Conservation (phyloP, 2,888 invertebrate species). For the Lathronympha strigana region DNA sequence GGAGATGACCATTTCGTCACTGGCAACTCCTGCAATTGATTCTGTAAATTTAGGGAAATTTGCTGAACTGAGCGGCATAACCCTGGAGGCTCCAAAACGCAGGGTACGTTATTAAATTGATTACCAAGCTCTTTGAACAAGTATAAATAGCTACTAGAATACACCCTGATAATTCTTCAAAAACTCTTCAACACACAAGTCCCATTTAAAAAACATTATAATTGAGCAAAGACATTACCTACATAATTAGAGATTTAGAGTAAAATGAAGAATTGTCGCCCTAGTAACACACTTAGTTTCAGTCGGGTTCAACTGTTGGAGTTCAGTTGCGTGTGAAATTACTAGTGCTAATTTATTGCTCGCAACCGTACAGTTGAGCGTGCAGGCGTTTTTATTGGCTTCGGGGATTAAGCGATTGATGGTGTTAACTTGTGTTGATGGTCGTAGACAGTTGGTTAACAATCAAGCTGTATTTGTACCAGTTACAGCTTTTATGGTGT, state of each 20-base stretch:
- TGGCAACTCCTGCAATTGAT: too few relatives aligned
- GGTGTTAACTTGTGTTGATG: conserved; percentile 14
- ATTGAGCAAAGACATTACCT: background rate
- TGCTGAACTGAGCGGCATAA: too few relatives aligned
- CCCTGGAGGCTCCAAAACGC: too few relatives aligned
- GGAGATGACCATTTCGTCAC: too few relatives aligned
- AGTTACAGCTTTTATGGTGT: background rate
- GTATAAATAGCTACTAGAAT: too few relatives aligned
- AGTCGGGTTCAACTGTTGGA: conserved; percentile 31
- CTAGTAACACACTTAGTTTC: conserved; percentile 34
- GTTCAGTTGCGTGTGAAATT: conserved; percentile 41
- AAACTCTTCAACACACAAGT: too few relatives aligned
- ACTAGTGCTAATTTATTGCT: conserved; percentile 36
- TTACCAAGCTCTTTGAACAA: too few relatives aligned
- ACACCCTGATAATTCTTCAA: too few relatives aligned
- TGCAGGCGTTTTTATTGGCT: conserved; percentile 10
- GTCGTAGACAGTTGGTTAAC: background rate
- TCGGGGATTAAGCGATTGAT: conserved; percentile 12
- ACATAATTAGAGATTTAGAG: background rate
- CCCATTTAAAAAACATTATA: background rate
- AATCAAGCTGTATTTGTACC: background rate
- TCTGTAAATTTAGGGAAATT: too few relatives aligned
- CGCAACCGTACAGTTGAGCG: conserved; percentile 12
- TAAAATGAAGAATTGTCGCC: conserved; percentile 5
- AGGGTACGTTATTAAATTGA: too few relatives aligned